Evolutionary conservation across 2,888 invertebrate species (phyloP).

Genomic region (Aporophyla lueneburgensis): DNA sequence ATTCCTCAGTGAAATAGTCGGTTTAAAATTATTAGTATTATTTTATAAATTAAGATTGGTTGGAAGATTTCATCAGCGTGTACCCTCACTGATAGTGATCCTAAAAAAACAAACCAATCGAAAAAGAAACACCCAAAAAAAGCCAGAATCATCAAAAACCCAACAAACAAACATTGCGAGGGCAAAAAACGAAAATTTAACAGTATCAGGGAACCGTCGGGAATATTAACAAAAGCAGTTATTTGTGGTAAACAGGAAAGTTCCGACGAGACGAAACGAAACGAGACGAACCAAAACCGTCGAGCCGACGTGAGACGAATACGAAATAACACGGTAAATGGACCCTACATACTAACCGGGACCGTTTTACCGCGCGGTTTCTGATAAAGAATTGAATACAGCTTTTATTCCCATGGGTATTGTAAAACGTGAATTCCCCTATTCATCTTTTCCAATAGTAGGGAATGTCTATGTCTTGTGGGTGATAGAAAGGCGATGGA

Average conservation of each 20-base stretch:
- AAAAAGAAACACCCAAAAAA: conserved; percentile 17
- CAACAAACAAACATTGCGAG: conserved; percentile 22
- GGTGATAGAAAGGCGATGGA: background rate
- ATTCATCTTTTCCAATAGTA: conserved; percentile 29
- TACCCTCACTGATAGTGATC: background rate
- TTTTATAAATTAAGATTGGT: background rate
- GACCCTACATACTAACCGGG: conserved; percentile 30
- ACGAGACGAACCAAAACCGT: conserved; percentile 50
- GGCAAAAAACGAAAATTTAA: conserved; percentile 42
- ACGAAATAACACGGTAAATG: conserved; percentile 51
- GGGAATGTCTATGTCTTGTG: background rate
- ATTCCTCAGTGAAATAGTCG: background rate
- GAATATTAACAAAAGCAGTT: conserved; percentile 64
- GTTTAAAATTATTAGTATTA: background rate
- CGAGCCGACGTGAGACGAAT: conserved; percentile 65
- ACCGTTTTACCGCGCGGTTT: conserved; percentile 24
- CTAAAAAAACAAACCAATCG: conserved; percentile 1
- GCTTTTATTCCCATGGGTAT: conserved; percentile 21
- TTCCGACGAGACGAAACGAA: conserved; percentile 48
- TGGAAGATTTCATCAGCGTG: background rate
- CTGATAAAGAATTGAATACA: conserved; percentile 21
- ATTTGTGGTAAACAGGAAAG: conserved; percentile 72
- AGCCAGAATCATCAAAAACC: conserved; percentile 23
- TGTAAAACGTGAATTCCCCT: conserved; percentile 21
- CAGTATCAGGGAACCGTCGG: conserved; percentile 27